A percentile compares a stretch with the other conserved stretches of the same genome.
Evolutionary conservation across 1,140 invertebrate genomes (phyloP).

Genomic region (Tetramorium alpestre): DNA sequence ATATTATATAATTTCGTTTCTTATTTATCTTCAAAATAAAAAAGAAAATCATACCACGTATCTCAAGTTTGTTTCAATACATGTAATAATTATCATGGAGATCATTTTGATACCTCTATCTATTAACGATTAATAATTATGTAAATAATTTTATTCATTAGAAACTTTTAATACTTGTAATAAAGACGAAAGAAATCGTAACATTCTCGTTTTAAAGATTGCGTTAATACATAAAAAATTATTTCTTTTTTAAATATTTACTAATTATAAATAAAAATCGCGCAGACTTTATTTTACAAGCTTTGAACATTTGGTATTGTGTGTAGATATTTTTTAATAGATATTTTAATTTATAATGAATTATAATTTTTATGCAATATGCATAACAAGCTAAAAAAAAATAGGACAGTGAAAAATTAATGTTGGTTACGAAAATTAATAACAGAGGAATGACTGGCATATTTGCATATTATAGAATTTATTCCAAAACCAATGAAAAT

Average conservation of each 20-base stretch:
- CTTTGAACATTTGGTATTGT: neutral
- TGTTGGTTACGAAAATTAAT: neutral
- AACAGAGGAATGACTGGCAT: neutral
- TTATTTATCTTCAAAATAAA: neutral
- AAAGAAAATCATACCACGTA: neutral
- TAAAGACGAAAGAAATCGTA: neutral
- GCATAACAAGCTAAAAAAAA: neutral
- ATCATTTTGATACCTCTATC: neutral
- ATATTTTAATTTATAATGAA: conserved; percentile 5
- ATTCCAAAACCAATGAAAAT: neutral
- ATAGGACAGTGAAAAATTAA: neutral
- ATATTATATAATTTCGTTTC: neutral
- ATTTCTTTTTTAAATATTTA: neutral
- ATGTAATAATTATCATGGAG: neutral
- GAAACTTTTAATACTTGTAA: neutral
- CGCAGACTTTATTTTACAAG: neutral
- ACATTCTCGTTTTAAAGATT: neutral
- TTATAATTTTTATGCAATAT: neutral
- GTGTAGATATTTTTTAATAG: neutral
- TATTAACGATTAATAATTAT: neutral
- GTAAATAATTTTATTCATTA: neutral
- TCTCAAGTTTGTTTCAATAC: neutral
- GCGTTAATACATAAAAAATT: neutral
- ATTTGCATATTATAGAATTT: neutral
- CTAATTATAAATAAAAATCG: neutral